Conservation (phyloP, 2,888 invertebrate genomes). For the Ophion slaviceki region DNA sequence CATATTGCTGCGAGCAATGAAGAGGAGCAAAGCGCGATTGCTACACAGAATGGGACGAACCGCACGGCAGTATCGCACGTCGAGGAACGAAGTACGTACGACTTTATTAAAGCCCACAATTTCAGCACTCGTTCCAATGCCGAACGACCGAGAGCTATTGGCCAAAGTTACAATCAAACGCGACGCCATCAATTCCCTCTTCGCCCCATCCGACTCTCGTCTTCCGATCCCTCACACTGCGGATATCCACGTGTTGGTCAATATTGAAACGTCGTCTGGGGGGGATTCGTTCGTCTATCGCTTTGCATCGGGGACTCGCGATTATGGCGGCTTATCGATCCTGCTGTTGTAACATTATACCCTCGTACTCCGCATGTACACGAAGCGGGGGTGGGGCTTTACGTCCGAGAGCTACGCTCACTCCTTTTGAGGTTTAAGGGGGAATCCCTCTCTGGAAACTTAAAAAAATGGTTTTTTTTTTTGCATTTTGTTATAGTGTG, state of each 20-base stretch:
- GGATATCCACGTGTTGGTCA: conserved; percentile 33
- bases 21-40: conserved; percentile 34
- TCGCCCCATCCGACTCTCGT: background rate
- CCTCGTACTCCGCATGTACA: background rate
- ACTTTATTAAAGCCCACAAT: conserved; percentile 59
- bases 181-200: background rate
- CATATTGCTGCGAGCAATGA: conserved; percentile 50
- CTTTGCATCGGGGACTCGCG: conserved; percentile 21
- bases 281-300: conserved; percentile 29
- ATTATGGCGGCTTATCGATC: conserved; percentile 51
- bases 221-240: background rate
- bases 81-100: conserved; percentile 36
- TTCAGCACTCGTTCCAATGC: conserved; percentile 50
- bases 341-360: conserved; percentile 8
- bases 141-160: conserved; percentile 23
- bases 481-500: no score
- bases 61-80: conserved; percentile 36
- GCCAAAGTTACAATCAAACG: conserved; percentile 29
- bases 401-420: background rate
- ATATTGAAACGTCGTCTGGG: conserved; percentile 27
- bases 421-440: background rate
- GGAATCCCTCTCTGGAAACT: no score
- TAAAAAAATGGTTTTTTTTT: no score
- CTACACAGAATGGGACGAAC: conserved; percentile 15
- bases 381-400: background rate